phyloP scores from a whole-genome alignment of 1,140 invertebrate genomes.

The Galleria mellonella region DNA sequence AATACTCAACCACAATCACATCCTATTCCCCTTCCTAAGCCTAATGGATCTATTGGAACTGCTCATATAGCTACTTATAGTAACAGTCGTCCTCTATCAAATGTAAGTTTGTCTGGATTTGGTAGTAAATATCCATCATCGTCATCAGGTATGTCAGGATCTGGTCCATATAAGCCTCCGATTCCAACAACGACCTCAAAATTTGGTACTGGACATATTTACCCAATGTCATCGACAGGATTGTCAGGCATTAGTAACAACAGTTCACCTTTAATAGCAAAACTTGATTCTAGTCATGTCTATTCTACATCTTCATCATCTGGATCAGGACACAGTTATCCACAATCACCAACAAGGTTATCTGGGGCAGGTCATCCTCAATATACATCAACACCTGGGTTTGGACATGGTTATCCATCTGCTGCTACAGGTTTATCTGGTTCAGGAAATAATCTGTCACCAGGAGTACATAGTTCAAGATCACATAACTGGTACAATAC shows the following conservation, averaged over 20 bases:
- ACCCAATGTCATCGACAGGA: too few species aligned
- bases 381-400: neutral
- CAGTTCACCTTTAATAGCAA: too few species aligned
- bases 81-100: too few species aligned
- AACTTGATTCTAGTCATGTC: too few species aligned
- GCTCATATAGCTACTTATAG: too few species aligned
- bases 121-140: neutral
- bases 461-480: neutral
- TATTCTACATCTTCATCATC: neutral
- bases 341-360: conserved; percentile 1
- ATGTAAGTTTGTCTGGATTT: too few species aligned
- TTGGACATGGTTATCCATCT: conserved; percentile 6
- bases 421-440: conserved; percentile 12
- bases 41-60: too few species aligned
- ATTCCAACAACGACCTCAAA: neutral
- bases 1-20: too few species aligned
- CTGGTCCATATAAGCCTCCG: neutral
- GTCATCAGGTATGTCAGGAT: neutral
- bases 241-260: too few species aligned
- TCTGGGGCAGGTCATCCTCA: conserved; percentile 1
- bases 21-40: too few species aligned
- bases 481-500: neutral
- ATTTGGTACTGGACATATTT: too few species aligned
- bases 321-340: conserved; percentile 1
- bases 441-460: conserved; percentile 4